These are phyloP conservation scores for Bicyclus anynana DNA, from an alignment of 1,140 invertebrate species.

Conservation along the genomic window DNA sequence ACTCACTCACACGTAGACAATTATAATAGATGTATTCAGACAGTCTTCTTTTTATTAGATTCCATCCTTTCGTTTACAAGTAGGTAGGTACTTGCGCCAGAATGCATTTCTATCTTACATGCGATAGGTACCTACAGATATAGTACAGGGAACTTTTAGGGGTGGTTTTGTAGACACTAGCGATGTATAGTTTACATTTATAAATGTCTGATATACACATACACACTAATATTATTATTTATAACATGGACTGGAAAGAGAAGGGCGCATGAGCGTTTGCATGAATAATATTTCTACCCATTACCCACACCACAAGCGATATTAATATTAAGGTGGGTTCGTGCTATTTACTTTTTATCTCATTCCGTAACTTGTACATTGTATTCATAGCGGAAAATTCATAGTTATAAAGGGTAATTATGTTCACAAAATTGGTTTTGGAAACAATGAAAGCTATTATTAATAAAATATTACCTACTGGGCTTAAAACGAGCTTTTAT, in stretches of 20 bases:
- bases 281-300: constrained; percentile 45
- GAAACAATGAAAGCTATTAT: background rate
- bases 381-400: background rate
- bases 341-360: constrained; percentile 29
- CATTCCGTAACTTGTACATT: constrained; percentile 10
- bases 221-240: constrained; percentile 45
- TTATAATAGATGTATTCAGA: constrained; percentile 51
- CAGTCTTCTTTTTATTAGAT: constrained; percentile 63
- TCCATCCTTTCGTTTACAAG: constrained; percentile 57
- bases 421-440: background rate
- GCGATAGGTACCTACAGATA: background rate
- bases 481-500: too few species aligned
- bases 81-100: constrained; percentile 35
- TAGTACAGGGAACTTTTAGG: constrained; percentile 4
- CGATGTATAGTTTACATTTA: constrained; percentile 12
- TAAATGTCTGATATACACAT: constrained; percentile 1
- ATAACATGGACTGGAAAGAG: constrained; percentile 45
- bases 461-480: background rate
- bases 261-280: constrained; percentile 55
- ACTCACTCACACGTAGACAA: constrained; percentile 45
- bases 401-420: too few species aligned
- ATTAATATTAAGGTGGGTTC: constrained; percentile 29
- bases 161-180: constrained; percentile 31
- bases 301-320: constrained; percentile 28
- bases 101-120: constrained; percentile 41